Evolutionary conservation across 2,797 vertebrate genomes (phyloP).

Genomic region (Danio albolineatus): DNA sequence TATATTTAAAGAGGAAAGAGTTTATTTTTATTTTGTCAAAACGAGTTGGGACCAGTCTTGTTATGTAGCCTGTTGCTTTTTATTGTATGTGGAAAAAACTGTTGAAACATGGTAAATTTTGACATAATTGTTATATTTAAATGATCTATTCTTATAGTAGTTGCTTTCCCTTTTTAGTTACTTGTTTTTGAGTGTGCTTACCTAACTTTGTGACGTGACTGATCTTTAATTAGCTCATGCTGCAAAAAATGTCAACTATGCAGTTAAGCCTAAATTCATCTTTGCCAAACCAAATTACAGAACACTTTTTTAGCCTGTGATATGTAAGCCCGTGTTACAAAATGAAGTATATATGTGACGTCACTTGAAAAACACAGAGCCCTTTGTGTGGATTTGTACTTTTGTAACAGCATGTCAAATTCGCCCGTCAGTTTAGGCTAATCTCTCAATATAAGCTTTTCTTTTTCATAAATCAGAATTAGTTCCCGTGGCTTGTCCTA

Average conservation of each 20-base stretch:
- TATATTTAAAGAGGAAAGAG: no score
- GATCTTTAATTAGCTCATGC: constrained; percentile 2
- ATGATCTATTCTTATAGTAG: background rate
- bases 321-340: constrained; percentile 9
- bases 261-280: constrained; percentile 10
- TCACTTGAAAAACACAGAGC: constrained; percentile 68
- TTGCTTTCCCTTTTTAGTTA: background rate
- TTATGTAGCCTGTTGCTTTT: no score
- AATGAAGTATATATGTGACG: constrained; percentile 11
- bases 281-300: background rate
- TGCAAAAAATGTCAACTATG: constrained; percentile 1
- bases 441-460: constrained; percentile 67
- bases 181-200: background rate
- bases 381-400: constrained; percentile 68
- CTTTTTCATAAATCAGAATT: constrained; percentile 15
- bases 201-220: background rate
- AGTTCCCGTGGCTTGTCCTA: constrained; percentile 10
- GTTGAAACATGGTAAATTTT: background rate
- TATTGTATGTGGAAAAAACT: background rate
- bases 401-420: constrained; percentile 61
- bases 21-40: no score
- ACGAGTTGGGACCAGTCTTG: no score
- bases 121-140: background rate
- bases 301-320: constrained; percentile 3
- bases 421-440: constrained; percentile 60